Base-by-base conservation (phyloP, 2,797 vertebrate species). In the Gephyroberyx darwinii region DNA sequence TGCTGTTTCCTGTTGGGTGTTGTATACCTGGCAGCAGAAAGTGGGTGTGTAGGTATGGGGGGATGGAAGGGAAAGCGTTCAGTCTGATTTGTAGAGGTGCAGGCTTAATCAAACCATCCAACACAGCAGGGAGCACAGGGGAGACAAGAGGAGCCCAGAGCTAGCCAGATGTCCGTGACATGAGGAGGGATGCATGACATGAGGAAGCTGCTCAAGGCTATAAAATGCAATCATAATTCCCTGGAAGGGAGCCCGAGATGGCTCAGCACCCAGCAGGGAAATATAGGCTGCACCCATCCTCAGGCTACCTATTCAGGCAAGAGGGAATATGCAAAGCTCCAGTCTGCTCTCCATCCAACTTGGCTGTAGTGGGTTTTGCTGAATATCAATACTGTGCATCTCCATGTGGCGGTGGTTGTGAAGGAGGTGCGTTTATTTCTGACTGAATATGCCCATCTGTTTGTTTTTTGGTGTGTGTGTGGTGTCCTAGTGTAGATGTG, bases 91-190 rank as follows among this genome's bases (percentile, higher is more conserved):
- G n/a, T 52, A 73, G 67, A 51, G 12, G 63, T 75, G 56, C 65
- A 70, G 77, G 72, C 65, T 88, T 89, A 87, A 92, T 92, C 85
- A 90, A 88, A 90, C 53, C 51, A 85, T 82, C 26, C 50, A n/a
- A 62, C 78, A 60, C 87, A 82, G 78, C 76, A 17, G 83, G 84
- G 73, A 47, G 69, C 80, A 13, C 65, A 65, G 80, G 75, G 76
- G 61, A 73, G 82, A 79, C 68, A 26, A 75, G 79, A 67, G 76
- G 82, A 85, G 86, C 82, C 81, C 78, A 80, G 84, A 89, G 86
- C 84, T 17, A 80, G 82, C 71, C 88, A 88, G 86, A 86, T 86
- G 88, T 86, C 86, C 74, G 69, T 57, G 54, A 69, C 77, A 82
- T 17, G 72, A 89, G 72, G 83, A 78, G 60, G 61, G 73, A 79